Percentiles rank a stretch among this genome's conserved stretches.
Conservation (phyloP, 2,888 invertebrate genomes). For the Norana najaformis region DNA sequence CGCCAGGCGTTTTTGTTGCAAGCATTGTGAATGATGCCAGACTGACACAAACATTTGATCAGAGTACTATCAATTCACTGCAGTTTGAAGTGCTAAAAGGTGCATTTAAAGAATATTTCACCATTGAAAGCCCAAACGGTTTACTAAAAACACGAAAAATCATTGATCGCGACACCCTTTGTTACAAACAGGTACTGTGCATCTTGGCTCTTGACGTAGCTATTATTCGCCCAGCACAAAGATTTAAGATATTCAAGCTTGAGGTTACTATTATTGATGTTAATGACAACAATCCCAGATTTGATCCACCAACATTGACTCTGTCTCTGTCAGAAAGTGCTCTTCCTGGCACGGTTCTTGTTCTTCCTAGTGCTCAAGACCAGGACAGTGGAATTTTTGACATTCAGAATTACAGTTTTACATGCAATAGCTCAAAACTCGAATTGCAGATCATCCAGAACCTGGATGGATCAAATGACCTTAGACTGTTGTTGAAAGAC, state of each 20-base stretch:
- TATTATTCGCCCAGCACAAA: constrained; percentile 26
- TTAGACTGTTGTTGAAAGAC: constrained; percentile 37
- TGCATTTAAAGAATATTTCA: constrained; percentile 34
- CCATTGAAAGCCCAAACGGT: constrained; percentile 21
- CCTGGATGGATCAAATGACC: constrained; percentile 38
- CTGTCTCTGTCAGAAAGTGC: constrained; percentile 36
- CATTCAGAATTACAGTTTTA: constrained; percentile 38
- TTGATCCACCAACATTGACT: neutral
- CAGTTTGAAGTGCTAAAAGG: constrained; percentile 34
- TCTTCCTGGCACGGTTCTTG: constrained; percentile 31
- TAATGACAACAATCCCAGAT: constrained; percentile 38
- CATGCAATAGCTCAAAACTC: constrained; percentile 31
- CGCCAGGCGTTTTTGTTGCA: constrained; percentile 30
- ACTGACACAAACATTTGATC: constrained; percentile 16
- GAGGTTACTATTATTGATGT: constrained; percentile 29
- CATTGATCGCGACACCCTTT: constrained; percentile 33
- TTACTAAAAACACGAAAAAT: neutral
- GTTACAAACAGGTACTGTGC: constrained; percentile 25
- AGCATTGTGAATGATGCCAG: constrained; percentile 32
- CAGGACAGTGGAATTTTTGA: constrained; percentile 39
- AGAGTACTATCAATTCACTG: neutral
- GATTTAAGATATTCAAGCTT: constrained; percentile 32
- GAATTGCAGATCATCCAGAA: constrained; percentile 37
- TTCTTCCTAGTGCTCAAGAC: constrained; percentile 41
- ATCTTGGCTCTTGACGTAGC: constrained; percentile 31